phyloP scores from a whole-genome alignment of 2,797 vertebrate genomes.

The Sphenopsis melanotis region DNA sequence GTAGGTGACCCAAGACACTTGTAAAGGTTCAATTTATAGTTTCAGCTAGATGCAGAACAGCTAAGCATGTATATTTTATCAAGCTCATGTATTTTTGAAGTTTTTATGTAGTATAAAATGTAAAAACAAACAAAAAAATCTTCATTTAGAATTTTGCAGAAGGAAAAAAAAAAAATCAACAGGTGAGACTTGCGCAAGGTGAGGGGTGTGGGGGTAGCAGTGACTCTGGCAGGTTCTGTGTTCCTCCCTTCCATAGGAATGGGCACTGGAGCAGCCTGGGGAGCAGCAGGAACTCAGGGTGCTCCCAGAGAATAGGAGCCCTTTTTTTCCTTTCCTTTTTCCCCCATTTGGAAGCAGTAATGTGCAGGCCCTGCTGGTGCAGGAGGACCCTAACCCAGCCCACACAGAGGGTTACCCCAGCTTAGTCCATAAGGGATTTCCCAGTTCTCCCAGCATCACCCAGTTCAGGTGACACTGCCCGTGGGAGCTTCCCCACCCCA shows the following conservation, averaged over 20 bases:
- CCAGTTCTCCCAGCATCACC: not conserved
- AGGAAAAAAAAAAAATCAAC: not conserved
- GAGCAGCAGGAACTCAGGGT: not conserved
- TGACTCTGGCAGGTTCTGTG: not conserved
- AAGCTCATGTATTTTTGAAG: slow-evolving; percentile 80
- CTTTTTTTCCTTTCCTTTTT: not conserved
- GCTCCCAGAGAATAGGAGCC: not conserved
- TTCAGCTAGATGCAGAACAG: slow-evolving; percentile 74
- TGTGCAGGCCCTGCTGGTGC: not conserved
- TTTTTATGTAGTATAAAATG: slow-evolving; percentile 75
- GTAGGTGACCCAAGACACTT: slow-evolving; percentile 86
- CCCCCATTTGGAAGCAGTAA: not conserved
- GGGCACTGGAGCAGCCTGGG: not conserved
- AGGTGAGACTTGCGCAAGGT: not conserved
- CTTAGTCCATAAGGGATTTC: not conserved
- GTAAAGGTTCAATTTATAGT: slow-evolving; percentile 85
- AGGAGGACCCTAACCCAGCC: not conserved
- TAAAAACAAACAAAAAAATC: slow-evolving; percentile 35
- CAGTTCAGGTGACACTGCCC: not conserved
- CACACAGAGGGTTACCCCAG: not conserved
- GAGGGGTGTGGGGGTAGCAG: not conserved
- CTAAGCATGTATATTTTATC: slow-evolving; percentile 83
- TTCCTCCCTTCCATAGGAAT: not conserved
- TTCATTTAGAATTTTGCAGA: slow-evolving; percentile 49
- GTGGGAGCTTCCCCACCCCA: accelerated